These are phyloP conservation scores for Enteromius treurensis DNA, from an alignment of 2,797 vertebrate species.

Conservation along the genomic window DNA sequence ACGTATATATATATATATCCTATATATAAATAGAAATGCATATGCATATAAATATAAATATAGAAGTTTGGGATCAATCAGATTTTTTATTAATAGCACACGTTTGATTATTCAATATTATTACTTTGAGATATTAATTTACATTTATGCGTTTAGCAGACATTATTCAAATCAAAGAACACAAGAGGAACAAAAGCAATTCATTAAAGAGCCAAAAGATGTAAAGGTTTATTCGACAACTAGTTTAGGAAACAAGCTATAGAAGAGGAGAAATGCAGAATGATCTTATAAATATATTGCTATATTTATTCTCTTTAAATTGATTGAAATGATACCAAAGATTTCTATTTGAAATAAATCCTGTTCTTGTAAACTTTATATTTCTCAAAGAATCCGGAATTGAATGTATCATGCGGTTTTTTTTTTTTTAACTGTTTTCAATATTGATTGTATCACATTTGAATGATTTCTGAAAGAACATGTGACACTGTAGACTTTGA, in stretches of 20 bases:
- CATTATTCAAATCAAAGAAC: neutral
- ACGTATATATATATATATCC: slow-evolving; percentile 67
- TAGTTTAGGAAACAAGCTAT: neutral
- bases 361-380: too few relatives aligned
- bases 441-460: neutral
- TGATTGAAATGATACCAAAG: neutral
- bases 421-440: neutral
- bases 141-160: neutral
- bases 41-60: neutral
- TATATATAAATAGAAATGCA: neutral
- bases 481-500: neutral
- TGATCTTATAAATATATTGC: neutral
- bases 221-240: neutral
- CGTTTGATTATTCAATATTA: too few relatives aligned
- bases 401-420: neutral
- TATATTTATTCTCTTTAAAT: neutral
- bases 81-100: neutral
- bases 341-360: too few relatives aligned
- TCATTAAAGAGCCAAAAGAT: neutral
- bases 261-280: neutral
- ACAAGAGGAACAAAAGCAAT: neutral
- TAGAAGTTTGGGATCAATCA: neutral
- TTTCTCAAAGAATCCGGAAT: too few relatives aligned
- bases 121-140: neutral
- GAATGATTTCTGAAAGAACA: neutral